Conservation (phyloP, 2,888 invertebrate genomes). For the Ichneumon xanthorius region DNA sequence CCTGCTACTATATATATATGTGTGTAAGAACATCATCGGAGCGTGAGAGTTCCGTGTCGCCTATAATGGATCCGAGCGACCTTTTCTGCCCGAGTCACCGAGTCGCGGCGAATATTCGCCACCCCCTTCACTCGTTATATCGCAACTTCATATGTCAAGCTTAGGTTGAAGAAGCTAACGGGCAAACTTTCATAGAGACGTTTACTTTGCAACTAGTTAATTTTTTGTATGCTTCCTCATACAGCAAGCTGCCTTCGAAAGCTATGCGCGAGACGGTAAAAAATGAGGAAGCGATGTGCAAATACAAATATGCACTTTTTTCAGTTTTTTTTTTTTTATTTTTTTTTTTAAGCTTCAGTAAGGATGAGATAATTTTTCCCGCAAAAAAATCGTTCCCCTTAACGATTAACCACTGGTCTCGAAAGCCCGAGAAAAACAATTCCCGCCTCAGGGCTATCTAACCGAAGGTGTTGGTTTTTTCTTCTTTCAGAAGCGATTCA, state of each 20-base stretch:
- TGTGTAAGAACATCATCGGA: slow-evolving; percentile 8
- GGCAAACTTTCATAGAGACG: not conserved
- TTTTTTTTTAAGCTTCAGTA: not conserved
- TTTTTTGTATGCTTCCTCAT: not conserved
- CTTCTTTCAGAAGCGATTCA: slow-evolving; percentile 86
- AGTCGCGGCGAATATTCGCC: slow-evolving; percentile 41
- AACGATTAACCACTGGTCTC: slow-evolving; percentile 58
- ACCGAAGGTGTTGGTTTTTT: slow-evolving; percentile 80
- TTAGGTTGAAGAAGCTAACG: slow-evolving; percentile 8
- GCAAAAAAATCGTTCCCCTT: slow-evolving; percentile 27
- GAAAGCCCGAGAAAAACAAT: slow-evolving; percentile 24
- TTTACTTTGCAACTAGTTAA: not conserved
- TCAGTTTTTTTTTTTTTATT: not conserved
- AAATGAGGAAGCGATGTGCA: not conserved
- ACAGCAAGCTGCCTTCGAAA: too few species aligned
- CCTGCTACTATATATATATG: not conserved
- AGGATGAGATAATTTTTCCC: slow-evolving; percentile 7
- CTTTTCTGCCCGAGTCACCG: slow-evolving; percentile 39
- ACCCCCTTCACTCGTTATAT: slow-evolving; percentile 47
- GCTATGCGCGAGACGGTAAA: too few species aligned
- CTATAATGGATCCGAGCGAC: slow-evolving; percentile 25
- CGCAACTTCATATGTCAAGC: slow-evolving; percentile 61
- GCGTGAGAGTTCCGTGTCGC: slow-evolving; percentile 17
- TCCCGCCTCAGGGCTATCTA: slow-evolving; percentile 64
- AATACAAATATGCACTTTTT: not conserved